Evolutionary conservation across 2,797 vertebrate species (phyloP).

Genomic region (Galaxias olidus): DNA sequence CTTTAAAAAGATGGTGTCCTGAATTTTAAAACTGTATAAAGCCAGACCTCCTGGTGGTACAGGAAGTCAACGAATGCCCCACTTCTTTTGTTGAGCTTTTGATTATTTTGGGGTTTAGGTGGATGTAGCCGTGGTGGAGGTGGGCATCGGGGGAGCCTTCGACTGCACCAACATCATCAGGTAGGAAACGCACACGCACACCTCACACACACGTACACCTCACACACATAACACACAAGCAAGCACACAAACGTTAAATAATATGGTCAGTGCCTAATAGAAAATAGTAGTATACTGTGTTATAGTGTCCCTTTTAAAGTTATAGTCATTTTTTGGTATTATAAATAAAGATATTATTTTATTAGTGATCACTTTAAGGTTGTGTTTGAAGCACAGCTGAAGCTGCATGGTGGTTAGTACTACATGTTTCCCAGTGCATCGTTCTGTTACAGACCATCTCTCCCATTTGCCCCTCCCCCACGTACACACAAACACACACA

Average conservation of each 20-base stretch:
- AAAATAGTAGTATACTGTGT: too few species aligned
- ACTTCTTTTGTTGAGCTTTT: neutral
- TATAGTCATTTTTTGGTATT: too few species aligned
- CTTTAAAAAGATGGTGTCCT: neutral
- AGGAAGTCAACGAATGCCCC: neutral
- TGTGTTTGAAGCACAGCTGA: too few species aligned
- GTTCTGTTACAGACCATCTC: too few species aligned
- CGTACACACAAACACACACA: too few species aligned
- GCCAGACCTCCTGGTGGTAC: neutral
- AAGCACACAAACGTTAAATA: neutral
- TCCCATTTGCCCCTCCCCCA: too few species aligned
- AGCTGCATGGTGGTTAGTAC: too few species aligned
- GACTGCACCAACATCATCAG: conserved; percentile 96
- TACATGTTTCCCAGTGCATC: too few species aligned
- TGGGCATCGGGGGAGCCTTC: conserved; percentile 92
- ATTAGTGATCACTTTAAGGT: too few species aligned
- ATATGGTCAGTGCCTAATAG: neutral
- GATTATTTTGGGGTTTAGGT: conserved; percentile 72
- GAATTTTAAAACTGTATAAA: neutral
- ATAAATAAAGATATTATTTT: too few species aligned
- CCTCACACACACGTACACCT: neutral
- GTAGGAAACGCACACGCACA: conserved; percentile 61
- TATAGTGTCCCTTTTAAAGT: too few species aligned
- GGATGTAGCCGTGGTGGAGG: conserved; percentile 91
- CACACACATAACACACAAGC: neutral